These are phyloP conservation scores for Neodontobutis hainanensis DNA, from an alignment of 2,113 vertebrate genomes.

Conservation along the genomic window DNA sequence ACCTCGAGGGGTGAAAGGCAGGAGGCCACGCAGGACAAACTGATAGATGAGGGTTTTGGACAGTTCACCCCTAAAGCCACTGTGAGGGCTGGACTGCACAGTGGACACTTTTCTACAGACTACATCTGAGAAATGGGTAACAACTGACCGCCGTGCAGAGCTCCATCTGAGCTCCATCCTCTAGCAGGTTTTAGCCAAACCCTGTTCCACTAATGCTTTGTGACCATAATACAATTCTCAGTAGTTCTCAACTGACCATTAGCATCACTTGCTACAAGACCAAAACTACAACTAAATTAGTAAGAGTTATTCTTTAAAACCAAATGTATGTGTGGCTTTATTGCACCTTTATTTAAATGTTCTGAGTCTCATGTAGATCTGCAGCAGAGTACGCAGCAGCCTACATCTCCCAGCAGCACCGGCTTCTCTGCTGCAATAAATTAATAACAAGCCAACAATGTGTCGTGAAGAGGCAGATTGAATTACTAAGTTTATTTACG, in stretches of 20 bases:
- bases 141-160: too few species aligned
- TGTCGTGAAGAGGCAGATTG: conserved; percentile 70
- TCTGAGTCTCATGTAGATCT: not conserved
- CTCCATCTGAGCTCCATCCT: too few species aligned
- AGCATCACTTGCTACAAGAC: too few species aligned
- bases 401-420: conserved; percentile 22
- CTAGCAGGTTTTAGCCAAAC: too few species aligned
- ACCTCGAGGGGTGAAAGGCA: conserved; percentile 60
- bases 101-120: not conserved
- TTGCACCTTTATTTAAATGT: not conserved
- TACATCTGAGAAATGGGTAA: too few species aligned
- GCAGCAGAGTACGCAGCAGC: not conserved
- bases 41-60: conserved; percentile 57
- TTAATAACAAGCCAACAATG: conserved; percentile 70
- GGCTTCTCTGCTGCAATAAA: conserved; percentile 56
- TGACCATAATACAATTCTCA: too few species aligned
- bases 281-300: too few species aligned
- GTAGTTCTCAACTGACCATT: too few species aligned
- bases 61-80: not conserved
- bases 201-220: too few species aligned
- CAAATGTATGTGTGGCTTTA: not conserved
- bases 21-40: conserved; percentile 20
- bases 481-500: conserved; percentile 75
- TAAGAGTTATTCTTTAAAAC: too few species aligned
- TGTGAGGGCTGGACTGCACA: conserved; percentile 1